A percentile compares a stretch with the other conserved stretches of the same genome.
Evolutionary conservation across 2,888 invertebrate genomes (phyloP).

Genomic region (Diarsia brunnea): DNA sequence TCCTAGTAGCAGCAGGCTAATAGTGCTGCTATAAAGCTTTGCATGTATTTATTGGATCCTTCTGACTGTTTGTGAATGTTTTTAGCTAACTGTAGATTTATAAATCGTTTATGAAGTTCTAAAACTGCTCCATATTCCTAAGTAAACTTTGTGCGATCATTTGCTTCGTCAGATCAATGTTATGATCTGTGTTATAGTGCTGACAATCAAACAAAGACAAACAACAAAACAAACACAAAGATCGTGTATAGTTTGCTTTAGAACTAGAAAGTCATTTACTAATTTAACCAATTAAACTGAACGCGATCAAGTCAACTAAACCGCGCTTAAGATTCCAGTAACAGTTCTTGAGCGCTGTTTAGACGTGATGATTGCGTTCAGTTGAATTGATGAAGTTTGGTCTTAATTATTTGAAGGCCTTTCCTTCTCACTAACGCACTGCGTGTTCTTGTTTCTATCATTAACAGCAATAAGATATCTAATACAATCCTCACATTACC

Average conservation of each 20-base stretch:
- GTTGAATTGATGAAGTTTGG: too few relatives aligned
- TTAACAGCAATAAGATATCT: neutral
- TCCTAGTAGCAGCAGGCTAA: conserved; percentile 46
- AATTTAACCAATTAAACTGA: neutral
- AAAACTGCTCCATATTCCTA: neutral
- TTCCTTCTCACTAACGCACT: conserved; percentile 40
- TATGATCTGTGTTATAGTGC: neutral
- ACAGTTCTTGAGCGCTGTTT: neutral
- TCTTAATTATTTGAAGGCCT: neutral
- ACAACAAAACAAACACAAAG: neutral
- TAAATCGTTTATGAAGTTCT: neutral
- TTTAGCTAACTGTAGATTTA: conserved; percentile 14
- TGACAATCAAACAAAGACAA: too few relatives aligned
- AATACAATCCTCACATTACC: conserved; percentile 57
- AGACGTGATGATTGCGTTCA: too few relatives aligned
- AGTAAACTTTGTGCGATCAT: conserved; percentile 3
- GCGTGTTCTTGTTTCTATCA: conserved; percentile 32
- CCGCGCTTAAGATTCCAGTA: neutral
- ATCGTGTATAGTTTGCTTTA: conserved; percentile 11
- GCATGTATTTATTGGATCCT: conserved; percentile 52
- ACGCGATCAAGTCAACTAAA: neutral
- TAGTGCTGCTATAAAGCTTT: conserved; percentile 56
- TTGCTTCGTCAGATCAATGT: neutral
- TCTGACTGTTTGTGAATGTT: conserved; percentile 5
- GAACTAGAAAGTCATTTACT: neutral